Percentiles rank a stretch among this genome's conserved stretches.
These are phyloP conservation scores for Petrolisthes cinctipes DNA, from an alignment of 2,888 invertebrate species.

Conservation along the genomic window DNA sequence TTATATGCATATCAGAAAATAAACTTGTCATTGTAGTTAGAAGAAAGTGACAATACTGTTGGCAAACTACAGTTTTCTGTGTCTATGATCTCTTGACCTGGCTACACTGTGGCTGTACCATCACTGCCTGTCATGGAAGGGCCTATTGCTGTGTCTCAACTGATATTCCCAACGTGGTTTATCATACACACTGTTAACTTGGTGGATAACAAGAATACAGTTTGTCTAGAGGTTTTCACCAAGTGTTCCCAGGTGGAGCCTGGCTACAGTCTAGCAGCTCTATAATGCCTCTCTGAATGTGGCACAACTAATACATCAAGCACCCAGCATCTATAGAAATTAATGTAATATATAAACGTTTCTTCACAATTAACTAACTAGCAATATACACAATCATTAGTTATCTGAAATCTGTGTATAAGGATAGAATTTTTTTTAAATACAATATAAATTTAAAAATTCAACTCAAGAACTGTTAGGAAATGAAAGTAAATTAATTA, in stretches of 20 bases:
- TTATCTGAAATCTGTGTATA: too few species aligned
- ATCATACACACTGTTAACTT: constrained; percentile 35
- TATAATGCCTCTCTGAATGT: constrained; percentile 57
- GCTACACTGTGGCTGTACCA: constrained; percentile 29
- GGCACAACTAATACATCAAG: constrained; percentile 55
- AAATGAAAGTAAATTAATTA: constrained; percentile 38
- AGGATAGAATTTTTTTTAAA: background rate
- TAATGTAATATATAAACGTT: background rate
- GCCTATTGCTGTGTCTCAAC: constrained; percentile 6
- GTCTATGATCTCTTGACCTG: constrained; percentile 26
- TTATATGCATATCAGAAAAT: background rate
- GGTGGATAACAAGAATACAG: constrained; percentile 29
- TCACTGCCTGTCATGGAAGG: constrained; percentile 45
- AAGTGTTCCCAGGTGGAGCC: constrained; percentile 27
- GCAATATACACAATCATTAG: too few species aligned
- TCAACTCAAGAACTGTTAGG: background rate
- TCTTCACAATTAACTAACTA: background rate
- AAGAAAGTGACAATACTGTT: constrained; percentile 39
- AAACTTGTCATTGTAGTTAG: constrained; percentile 44
- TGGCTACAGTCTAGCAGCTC: constrained; percentile 48
- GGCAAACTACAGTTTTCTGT: constrained; percentile 26
- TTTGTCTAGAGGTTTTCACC: constrained; percentile 29
- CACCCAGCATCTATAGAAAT: constrained; percentile 26
- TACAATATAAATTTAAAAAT: constrained; percentile 13
- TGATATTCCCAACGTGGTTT: constrained; percentile 11